Evolutionary conservation across 2,113 vertebrate genomes (phyloP), one percentile per base, ranked within the genome.

Genomic region (Gymnogyps californianus): DNA sequence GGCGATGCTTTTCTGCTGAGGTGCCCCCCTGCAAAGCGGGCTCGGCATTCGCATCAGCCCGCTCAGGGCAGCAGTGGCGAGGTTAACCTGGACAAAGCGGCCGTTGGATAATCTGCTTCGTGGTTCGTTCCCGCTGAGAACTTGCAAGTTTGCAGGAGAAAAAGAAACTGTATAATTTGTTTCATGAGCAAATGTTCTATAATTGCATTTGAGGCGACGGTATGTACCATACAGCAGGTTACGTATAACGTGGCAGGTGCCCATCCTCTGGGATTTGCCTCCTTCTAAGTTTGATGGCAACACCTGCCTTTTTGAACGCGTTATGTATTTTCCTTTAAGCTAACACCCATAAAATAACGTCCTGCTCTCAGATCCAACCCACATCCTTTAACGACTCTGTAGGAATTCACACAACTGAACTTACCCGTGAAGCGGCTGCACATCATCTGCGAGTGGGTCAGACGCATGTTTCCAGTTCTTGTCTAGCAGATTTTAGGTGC

Each of bases 201-300:
- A 11, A 28, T 5, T 22, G 11, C 11, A 7, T 34, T 44, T 18
- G 46, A 16, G 11, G 57, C 5, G 29, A 29, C 2, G 42, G 11
- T 17, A 14, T 1, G 16, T 34, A 47, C 18, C 2, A 7, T 3
- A 4, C 0, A 2, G 21, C 6, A 24, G 52, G 46, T 40, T 25
- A 18, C 4, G 0, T 6, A 2, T 3, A 11, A 25, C 1, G 2
- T 4, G 44, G 32, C 6, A 19, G 72, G 10, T 59, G 31, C 34
- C 34, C 52, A 28, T 6, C 36, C 16, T 0, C 8, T 7, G 44
- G 38, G 15, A 8, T 17, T 18, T 19, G 44, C 38, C 22, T 14
- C 44, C 51, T 40, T 7, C 36, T 7, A 15, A 25, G 14, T 21
- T 5, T 52, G 32, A 28, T 21, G 55, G 42, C 36, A 64, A 46